Evolutionary conservation across 2,797 vertebrate species (phyloP).

Genomic region (Galagoides demidoff): DNA sequence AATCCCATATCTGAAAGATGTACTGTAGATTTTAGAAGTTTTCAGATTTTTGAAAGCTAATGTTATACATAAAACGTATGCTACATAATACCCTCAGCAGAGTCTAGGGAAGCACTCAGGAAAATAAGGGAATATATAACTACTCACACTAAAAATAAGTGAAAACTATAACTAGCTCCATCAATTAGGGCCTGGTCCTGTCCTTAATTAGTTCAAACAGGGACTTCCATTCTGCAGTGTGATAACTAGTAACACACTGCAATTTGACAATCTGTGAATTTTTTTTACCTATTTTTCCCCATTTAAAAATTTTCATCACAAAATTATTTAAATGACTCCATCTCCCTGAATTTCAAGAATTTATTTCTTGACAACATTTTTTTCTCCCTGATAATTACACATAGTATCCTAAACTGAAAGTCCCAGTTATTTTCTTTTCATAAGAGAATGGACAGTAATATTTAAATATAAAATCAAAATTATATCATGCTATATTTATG

Average conservation of each 20-base stretch:
- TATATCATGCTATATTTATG: neutral
- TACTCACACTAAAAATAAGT: neutral
- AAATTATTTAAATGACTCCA: slow-evolving; percentile 23
- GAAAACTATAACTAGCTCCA: neutral
- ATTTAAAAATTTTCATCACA: neutral
- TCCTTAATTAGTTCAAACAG: neutral
- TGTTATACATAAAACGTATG: neutral
- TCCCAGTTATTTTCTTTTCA: neutral
- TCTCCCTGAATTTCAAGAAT: slow-evolving; percentile 35
- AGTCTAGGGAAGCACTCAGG: neutral
- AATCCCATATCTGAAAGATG: neutral
- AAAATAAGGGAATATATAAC: neutral
- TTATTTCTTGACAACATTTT: slow-evolving; percentile 26
- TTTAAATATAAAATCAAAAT: slow-evolving; percentile 37
- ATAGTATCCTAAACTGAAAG: neutral
- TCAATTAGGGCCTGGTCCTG: neutral
- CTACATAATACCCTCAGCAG: neutral
- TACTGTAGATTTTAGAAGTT: neutral
- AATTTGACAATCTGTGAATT: neutral
- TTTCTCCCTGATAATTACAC: neutral
- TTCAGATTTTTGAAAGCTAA: slow-evolving; percentile 19
- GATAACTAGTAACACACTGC: neutral
- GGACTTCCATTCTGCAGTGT: neutral
- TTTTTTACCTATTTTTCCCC: neutral
- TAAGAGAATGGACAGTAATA: neutral